Evolutionary conservation across 2,113 vertebrate species (phyloP).

Genomic region (Hipposideros armiger): DNA sequence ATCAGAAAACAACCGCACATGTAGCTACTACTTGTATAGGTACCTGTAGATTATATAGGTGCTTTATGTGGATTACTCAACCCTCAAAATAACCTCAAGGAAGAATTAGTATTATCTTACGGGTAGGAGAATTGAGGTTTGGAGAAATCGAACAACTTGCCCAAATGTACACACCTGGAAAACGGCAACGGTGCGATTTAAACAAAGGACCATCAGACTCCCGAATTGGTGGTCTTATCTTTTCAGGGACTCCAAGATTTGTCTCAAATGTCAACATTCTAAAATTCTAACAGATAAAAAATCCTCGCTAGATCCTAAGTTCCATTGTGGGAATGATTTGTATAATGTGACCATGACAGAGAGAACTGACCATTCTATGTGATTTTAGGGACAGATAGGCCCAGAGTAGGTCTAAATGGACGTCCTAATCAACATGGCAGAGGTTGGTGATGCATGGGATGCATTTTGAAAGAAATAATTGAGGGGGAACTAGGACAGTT

Average conservation of each 20-base stretch:
- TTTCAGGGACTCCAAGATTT: neutral
- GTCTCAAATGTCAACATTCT: neutral
- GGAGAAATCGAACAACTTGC: neutral
- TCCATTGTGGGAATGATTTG: neutral
- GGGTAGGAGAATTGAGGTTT: neutral
- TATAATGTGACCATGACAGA: neutral
- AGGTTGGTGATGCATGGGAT: neutral
- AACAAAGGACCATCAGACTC: neutral
- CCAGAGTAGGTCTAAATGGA: slow-evolving; percentile 1
- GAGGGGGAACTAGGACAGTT: neutral
- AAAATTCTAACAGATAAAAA: slow-evolving; percentile 2
- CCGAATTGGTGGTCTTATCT: neutral
- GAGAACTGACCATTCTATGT: neutral
- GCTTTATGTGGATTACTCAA: neutral
- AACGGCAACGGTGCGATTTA: neutral
- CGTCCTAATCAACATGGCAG: neutral
- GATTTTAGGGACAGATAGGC: neutral
- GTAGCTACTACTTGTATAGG: neutral
- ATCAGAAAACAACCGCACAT: neutral
- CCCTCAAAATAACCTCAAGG: neutral
- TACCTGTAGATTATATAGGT: neutral
- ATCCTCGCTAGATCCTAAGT: neutral
- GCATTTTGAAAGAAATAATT: slow-evolving; percentile 44
- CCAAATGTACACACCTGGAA: neutral
- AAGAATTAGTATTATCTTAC: neutral